These are phyloP conservation scores for Aramus guarauna DNA, from an alignment of 2,113 vertebrate genomes.

Conservation along the genomic window DNA sequence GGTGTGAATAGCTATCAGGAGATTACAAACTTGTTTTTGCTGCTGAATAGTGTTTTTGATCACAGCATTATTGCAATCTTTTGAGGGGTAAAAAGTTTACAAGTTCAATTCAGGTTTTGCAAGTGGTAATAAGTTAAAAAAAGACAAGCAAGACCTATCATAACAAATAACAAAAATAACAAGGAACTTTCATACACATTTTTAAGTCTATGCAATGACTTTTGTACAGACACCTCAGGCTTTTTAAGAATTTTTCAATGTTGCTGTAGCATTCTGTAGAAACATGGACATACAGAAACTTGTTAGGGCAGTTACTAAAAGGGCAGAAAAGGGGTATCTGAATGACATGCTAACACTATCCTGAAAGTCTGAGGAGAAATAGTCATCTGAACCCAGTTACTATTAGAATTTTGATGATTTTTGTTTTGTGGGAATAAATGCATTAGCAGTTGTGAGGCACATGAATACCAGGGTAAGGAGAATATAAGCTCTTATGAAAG, in stretches of 20 bases:
- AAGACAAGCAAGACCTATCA: not conserved
- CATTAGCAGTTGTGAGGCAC: not conserved
- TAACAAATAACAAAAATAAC: not conserved
- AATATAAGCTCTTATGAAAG: not conserved
- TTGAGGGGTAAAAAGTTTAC: not conserved
- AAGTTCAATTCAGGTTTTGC: not conserved
- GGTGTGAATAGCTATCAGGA: not conserved
- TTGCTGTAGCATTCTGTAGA: not conserved
- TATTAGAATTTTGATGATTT: not conserved
- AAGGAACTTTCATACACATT: not conserved
- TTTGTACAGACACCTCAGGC: not conserved
- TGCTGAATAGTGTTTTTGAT: not conserved
- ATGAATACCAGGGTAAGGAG: not conserved
- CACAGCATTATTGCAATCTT: not conserved
- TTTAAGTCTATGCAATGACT: not conserved
- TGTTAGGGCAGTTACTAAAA: not conserved
- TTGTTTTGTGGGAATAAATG: not conserved
- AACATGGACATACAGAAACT: not conserved
- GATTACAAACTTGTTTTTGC: not conserved
- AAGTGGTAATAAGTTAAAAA: not conserved
- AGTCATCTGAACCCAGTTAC: not conserved
- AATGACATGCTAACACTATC: not conserved
- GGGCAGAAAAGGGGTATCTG: not conserved
- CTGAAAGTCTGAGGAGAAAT: not conserved
- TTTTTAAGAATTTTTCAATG: not conserved